Conservation (phyloP, 2,888 invertebrate genomes). For the Netelia fuscicornis region DNA sequence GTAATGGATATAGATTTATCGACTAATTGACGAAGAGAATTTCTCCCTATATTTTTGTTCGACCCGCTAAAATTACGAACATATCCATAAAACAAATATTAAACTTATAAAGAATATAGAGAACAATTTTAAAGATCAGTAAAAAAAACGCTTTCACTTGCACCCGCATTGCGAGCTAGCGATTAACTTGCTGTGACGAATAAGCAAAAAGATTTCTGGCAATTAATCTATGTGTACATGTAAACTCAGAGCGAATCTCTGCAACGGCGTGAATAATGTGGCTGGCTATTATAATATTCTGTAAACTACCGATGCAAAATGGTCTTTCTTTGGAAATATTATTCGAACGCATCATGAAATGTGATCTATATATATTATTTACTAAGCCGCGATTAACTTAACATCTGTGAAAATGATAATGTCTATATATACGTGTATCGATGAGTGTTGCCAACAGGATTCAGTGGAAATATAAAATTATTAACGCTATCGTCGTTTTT, state of each 20-base stretch:
- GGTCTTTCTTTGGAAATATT: conserved; percentile 28
- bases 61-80: conserved; percentile 46
- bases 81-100: conserved; percentile 51
- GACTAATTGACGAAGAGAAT: conserved; percentile 31
- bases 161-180: not conserved
- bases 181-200: not conserved
- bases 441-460: conserved; percentile 52
- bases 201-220: not conserved
- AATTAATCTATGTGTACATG: not conserved
- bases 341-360: conserved; percentile 32
- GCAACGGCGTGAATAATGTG: conserved; percentile 45
- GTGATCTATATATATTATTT: conserved; percentile 62
- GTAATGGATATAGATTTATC: conserved; percentile 43
- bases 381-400: conserved; percentile 60
- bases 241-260: conserved; percentile 19
- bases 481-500: conserved; percentile 3
- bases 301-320: conserved; percentile 25
- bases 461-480: conserved; percentile 26
- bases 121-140: conserved; percentile 28
- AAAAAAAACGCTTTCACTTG: conserved; percentile 3
- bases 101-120: not conserved
- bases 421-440: conserved; percentile 31
- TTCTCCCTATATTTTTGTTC: conserved; percentile 58
- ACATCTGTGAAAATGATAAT: conserved; percentile 60
- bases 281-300: conserved; percentile 28